These are phyloP conservation scores for Xanthia togata DNA, from an alignment of 2,888 invertebrate genomes.

Conservation along the genomic window DNA sequence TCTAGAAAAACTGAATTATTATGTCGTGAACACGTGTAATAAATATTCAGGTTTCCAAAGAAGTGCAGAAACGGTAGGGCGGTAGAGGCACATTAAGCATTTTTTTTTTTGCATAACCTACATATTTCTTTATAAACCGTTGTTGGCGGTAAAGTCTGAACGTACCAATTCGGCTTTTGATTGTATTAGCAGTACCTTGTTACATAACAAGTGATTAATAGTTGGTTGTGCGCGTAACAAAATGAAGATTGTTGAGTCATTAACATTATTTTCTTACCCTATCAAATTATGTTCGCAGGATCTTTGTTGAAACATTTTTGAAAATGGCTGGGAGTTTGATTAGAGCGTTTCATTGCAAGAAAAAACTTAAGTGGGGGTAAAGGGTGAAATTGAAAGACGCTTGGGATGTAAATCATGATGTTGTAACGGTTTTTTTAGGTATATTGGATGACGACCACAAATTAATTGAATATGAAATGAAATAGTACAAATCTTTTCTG, in stretches of 20 bases:
- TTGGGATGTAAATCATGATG: background rate
- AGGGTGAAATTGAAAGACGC: background rate
- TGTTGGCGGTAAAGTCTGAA: too few species aligned
- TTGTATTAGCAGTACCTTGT: too few species aligned
- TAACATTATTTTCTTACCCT: background rate
- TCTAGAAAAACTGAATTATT: too few species aligned
- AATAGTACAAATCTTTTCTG: background rate
- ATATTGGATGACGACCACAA: background rate
- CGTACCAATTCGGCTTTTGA: too few species aligned
- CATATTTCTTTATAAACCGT: too few species aligned
- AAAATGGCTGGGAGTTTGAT: background rate
- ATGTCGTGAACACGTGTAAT: too few species aligned
- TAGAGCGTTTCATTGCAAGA: background rate
- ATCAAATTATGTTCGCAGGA: background rate
- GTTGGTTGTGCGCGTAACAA: background rate
- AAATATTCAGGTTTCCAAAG: too few species aligned
- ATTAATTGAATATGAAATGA: background rate
- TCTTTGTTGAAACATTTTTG: slow-evolving; percentile 2
- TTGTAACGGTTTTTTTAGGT: background rate
- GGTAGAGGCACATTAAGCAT: too few species aligned
- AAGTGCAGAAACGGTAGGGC: too few species aligned
- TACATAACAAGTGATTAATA: too few species aligned
- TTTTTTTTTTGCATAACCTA: too few species aligned
- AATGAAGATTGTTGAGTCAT: background rate
- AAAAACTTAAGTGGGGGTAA: background rate